A percentile compares a stretch with the other conserved stretches of the same genome.
phyloP scores from a whole-genome alignment of 1,140 invertebrate genomes.

The Brachionus calyciflorus region DNA sequence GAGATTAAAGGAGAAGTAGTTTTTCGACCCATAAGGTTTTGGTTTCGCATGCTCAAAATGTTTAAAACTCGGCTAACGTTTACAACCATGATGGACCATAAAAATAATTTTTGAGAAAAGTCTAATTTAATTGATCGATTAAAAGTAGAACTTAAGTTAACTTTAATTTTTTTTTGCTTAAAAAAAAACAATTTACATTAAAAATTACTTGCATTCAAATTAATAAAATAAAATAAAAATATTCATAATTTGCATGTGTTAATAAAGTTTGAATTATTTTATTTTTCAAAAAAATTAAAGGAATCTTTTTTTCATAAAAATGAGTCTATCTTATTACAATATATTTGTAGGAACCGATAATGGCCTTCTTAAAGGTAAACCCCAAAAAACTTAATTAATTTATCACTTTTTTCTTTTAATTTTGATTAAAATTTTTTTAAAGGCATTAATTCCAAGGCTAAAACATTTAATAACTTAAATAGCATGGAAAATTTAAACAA shows the following conservation, averaged over 20 bases:
- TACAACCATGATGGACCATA: too few species aligned
- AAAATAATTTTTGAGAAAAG: too few species aligned
- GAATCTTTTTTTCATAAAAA: neutral
- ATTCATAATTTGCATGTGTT: neutral
- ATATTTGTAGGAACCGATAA: constrained; percentile 46
- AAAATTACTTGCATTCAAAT: too few species aligned
- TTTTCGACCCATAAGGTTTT: too few species aligned
- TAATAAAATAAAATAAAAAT: too few species aligned
- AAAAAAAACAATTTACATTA: too few species aligned
- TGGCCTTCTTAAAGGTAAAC: constrained; percentile 38
- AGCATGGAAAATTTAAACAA: constrained; percentile 25
- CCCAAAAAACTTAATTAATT: neutral
- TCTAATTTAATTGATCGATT: too few species aligned
- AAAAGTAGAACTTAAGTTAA: too few species aligned
- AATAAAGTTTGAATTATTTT: neutral
- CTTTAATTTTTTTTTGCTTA: too few species aligned
- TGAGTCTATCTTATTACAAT: constrained; percentile 36
- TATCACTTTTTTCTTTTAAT: neutral
- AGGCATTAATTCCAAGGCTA: constrained; percentile 35
- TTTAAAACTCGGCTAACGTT: too few species aligned
- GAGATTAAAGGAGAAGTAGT: too few species aligned
- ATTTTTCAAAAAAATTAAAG: neutral
- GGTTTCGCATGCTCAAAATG: too few species aligned
- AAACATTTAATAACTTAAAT: constrained; percentile 23
- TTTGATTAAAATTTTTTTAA: neutral